Base-by-base conservation (phyloP, 2,113 vertebrate species). In the Rhombomys opimus region DNA sequence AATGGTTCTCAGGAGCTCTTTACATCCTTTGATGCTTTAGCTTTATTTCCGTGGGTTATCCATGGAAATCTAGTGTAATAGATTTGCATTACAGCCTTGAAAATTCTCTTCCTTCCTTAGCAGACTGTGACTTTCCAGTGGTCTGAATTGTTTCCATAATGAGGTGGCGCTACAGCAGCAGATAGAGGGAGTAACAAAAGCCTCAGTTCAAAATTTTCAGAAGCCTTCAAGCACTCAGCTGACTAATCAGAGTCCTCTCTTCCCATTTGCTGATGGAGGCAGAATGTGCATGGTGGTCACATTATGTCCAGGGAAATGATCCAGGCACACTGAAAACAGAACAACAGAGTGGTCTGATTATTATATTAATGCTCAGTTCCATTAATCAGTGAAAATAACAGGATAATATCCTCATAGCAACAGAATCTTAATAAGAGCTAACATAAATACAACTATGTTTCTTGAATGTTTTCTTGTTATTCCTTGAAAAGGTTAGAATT, bases 181-280 rank as follows among this genome's bases (percentile, higher is more conserved):
- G 50, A 85, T 61, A 91, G 38, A 84, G 32, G 17, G 70, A 23
- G 59, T 50, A 95, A 96, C 18, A 89, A 84, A 93, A 73, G 25
- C 30, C 11, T 14, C 59, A 23, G 78, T 87, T n/a, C 6, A 52
- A 67, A 46, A 57, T 72, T 35, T 95, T 96, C 90, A 90, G 90
- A 97, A 65, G 15, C 30, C 30, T 85, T 85, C 85, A 85, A 73
- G 32, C 41, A 87, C 89, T 92, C 84, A 80, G 14, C 67, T 97
- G 32, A 75, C 68, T 95, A 89, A 95, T 93, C 65, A 94, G 54
- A 70, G 78, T 76, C 27, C 18, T 72, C 92, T 93, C 95, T 82
- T 93, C 94, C 54, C 77, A 11, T 52, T 38, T 8, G 46, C n/a
- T 86, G 3, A 22, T 91, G 25, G 75, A 87, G 95, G 89, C 41